A percentile compares a stretch with the other conserved stretches of the same genome.
Evolutionary conservation across 2,113 vertebrate genomes (phyloP).

Genomic region (Panurus biarmicus): DNA sequence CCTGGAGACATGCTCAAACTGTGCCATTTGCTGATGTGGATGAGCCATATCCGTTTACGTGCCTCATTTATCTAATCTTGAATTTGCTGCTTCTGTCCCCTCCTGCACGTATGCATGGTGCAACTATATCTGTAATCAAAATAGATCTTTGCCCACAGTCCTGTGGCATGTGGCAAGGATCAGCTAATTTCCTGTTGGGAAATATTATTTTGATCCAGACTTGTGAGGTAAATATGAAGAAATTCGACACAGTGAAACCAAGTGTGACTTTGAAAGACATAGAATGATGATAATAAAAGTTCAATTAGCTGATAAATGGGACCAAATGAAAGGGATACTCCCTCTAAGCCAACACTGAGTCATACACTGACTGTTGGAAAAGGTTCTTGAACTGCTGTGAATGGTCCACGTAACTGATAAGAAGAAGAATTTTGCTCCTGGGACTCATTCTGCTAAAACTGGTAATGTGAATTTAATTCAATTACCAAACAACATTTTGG

Average conservation of each 20-base stretch:
- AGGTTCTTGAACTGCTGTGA: not conserved
- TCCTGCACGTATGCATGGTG: not conserved
- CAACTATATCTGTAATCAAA: not conserved
- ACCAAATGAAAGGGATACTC: not conserved
- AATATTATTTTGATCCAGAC: not conserved
- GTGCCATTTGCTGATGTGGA: not conserved
- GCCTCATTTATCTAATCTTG: not conserved
- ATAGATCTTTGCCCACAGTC: not conserved
- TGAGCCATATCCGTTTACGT: rapidly evolving
- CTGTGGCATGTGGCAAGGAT: not conserved
- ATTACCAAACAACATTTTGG: not conserved
- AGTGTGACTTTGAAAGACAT: not conserved
- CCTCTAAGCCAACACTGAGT: not conserved
- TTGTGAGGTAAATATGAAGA: not conserved
- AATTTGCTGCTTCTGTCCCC: not conserved
- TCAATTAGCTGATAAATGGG: not conserved
- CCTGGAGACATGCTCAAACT: not conserved
- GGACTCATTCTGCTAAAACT: not conserved
- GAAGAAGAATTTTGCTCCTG: not conserved
- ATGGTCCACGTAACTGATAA: not conserved
- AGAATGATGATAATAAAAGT: not conserved
- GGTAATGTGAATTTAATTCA: not conserved
- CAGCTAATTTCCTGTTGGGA: not conserved
- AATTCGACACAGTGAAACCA: not conserved
- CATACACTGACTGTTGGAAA: not conserved